Base-by-base conservation (phyloP, 2,113 vertebrate species). In the Crotalus horridus region DNA sequence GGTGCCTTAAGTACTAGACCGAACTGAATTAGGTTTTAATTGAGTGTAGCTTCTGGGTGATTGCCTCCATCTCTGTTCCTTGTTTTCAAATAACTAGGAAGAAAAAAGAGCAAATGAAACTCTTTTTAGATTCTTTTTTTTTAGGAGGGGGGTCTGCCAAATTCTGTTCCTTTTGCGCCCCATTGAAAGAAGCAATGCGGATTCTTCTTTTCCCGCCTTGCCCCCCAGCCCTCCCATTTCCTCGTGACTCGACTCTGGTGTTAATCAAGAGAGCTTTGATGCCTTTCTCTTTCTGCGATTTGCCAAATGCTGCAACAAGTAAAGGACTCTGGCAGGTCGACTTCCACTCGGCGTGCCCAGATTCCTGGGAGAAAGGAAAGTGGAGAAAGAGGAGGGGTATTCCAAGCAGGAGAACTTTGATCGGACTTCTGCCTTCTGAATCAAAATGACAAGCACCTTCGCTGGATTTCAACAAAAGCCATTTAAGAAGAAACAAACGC, bases 381-480 rank as follows among this genome's bases (percentile, higher is more conserved):
- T 21, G 59, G 92, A 94, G 90, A 51, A 93, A 53, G 92, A 10
- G 29, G 26, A 55, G 55, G 15, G 24, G 1, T 2, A 29, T 15
- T 6, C 21, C 74, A 95, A 61, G 69, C 1, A 20, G 33, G 46
- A 58, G 93, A 93, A 92, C 94, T 96, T 94, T 97, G 95, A 96
- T 96, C 94, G 94, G 93, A 94, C 51, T 55, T 93, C 58, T 1
- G n/a, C 94, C 91, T 94, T 43, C 26, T 91, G 85, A 94, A 97
- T 97, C 94, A 95, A 90, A 96, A 94, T 43, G 93, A 96, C 46
- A 93, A 92, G 85, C 69, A 26, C 58, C 33, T 95, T 94, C 94
- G 69, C 2, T 39, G 91, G 92, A 90, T 94, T 95, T 96, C 93
- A 92, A 93, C 94, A 95, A 95, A 88, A 46, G 85, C 91, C 94